Percentiles rank a stretch among this genome's conserved stretches.
Evolutionary conservation across 2,888 invertebrate genomes (phyloP).

Genomic region (Torymus tubicola): DNA sequence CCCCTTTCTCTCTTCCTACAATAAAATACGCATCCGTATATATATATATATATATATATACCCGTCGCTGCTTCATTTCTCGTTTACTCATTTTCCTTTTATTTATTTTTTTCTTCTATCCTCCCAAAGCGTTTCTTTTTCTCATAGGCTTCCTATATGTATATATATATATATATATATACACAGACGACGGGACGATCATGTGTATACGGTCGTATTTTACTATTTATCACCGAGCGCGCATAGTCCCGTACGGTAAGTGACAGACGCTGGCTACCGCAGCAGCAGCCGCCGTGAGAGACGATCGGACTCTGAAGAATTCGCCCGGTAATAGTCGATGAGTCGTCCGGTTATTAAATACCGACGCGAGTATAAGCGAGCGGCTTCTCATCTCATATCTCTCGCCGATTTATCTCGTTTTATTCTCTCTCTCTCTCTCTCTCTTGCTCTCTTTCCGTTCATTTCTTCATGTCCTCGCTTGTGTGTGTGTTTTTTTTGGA

Average conservation of each 20-base stretch:
- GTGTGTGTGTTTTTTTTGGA: background rate
- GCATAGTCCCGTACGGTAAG: slow-evolving; percentile 50
- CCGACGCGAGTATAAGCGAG: slow-evolving; percentile 45
- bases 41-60: too few relatives aligned
- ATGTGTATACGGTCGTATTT: slow-evolving; percentile 22
- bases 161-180: too few relatives aligned
- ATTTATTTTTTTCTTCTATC: too few relatives aligned
- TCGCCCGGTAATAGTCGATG: slow-evolving; percentile 73
- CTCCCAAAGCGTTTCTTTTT: background rate
- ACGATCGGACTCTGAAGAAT: slow-evolving; percentile 67
- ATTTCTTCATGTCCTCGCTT: background rate
- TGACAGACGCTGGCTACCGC: slow-evolving; percentile 57
- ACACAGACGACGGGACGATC: too few relatives aligned
- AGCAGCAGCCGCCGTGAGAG: slow-evolving; percentile 29
- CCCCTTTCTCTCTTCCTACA: too few relatives aligned
- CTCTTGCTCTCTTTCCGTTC: background rate
- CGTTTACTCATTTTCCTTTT: too few relatives aligned
- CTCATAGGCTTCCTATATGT: background rate
- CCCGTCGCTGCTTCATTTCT: too few relatives aligned
- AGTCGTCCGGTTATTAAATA: slow-evolving; percentile 67
- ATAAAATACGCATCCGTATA: too few relatives aligned
- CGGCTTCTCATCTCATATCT: slow-evolving; percentile 34
- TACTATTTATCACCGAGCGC: slow-evolving; percentile 51
- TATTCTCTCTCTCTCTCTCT: slow-evolving; percentile 5
- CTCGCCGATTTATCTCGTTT: slow-evolving; percentile 49